Percentiles rank a stretch among this genome's conserved stretches.
Evolutionary conservation across 2,113 vertebrate species (phyloP).

Genomic region (Podarcis cretensis): DNA sequence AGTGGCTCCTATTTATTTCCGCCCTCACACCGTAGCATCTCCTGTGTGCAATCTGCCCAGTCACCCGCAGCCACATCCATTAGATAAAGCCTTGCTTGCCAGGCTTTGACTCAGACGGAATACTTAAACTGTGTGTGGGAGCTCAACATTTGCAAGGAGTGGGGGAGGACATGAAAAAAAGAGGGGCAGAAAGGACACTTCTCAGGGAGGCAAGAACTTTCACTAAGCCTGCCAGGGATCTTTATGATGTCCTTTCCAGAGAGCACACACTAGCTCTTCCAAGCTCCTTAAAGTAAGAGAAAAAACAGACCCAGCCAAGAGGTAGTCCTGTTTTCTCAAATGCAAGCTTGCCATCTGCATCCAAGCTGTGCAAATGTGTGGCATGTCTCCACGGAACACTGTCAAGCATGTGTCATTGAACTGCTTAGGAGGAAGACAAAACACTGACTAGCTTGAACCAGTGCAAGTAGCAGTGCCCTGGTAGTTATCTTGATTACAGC

Average conservation of each 20-base stretch:
- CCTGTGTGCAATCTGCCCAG: constrained; percentile 4
- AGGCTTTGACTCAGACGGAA: background rate
- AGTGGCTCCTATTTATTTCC: background rate
- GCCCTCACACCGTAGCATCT: background rate
- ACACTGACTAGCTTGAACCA: background rate
- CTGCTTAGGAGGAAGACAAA: background rate
- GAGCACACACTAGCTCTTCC: background rate
- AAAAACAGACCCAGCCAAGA: background rate
- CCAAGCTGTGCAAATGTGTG: background rate
- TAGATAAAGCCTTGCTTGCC: background rate
- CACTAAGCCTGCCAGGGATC: background rate
- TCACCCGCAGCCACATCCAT: constrained; percentile 30
- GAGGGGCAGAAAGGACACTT: background rate
- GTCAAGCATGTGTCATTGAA: background rate
- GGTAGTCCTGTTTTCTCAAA: background rate
- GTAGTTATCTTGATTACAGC: background rate
- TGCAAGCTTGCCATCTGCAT: background rate
- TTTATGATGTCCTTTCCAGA: background rate
- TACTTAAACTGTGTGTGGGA: background rate
- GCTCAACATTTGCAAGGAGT: background rate
- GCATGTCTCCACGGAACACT: background rate
- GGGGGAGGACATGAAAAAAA: background rate
- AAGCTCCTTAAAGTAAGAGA: background rate
- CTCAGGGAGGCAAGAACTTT: background rate
- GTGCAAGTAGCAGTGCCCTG: background rate